Percentiles rank a stretch among this genome's conserved stretches.
These are phyloP conservation scores for Corythucha ciliata DNA, from an alignment of 2,888 invertebrate species.

Conservation along the genomic window DNA sequence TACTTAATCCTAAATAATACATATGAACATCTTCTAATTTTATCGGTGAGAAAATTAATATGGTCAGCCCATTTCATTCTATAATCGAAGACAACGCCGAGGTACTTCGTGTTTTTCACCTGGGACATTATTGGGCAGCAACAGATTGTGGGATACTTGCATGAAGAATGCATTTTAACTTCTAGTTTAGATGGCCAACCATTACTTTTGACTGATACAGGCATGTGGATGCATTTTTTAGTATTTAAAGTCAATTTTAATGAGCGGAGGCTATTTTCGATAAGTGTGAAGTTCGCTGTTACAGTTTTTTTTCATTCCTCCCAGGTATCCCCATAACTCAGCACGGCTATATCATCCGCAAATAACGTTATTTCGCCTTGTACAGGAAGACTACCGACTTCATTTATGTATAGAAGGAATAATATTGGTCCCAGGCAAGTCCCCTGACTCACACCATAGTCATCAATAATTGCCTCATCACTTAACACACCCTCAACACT, in stretches of 20 bases:
- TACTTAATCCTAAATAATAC: not conserved
- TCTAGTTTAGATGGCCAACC: not conserved
- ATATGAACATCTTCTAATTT: constrained; percentile 3
- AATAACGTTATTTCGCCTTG: not conserved
- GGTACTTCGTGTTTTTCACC: not conserved
- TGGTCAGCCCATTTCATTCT: not conserved
- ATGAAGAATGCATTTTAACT: not conserved
- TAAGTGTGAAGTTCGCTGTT: no score
- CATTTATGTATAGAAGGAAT: constrained; percentile 1
- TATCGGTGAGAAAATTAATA: not conserved
- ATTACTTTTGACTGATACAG: not conserved
- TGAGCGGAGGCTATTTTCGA: not conserved
- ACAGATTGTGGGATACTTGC: not conserved
- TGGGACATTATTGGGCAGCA: not conserved
- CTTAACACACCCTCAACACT: not conserved
- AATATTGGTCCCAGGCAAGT: not conserved
- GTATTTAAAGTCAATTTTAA: not conserved
- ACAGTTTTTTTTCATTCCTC: no score
- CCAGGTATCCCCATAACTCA: no score
- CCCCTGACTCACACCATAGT: constrained; percentile 1
- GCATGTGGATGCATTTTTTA: constrained; percentile 1
- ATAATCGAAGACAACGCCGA: not conserved
- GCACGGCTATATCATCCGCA: constrained; percentile 1
- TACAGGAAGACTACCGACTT: not conserved
- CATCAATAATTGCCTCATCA: not conserved